Evolutionary conservation across 1,140 invertebrate species (phyloP).

Genomic region (Aricia agestis): DNA sequence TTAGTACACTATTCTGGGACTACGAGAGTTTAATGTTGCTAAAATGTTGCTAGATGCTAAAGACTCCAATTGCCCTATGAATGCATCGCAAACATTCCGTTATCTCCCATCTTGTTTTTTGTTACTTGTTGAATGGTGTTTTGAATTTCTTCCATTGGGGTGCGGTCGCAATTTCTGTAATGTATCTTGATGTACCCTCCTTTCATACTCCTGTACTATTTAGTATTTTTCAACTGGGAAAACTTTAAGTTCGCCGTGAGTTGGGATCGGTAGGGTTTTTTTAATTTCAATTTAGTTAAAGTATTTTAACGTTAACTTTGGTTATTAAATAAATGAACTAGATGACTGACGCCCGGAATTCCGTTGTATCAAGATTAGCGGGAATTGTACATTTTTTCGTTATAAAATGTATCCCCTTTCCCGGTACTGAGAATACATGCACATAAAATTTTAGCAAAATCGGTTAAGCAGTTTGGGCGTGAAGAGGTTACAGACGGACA

Average conservation of each 20-base stretch:
- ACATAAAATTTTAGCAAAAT: too few species aligned
- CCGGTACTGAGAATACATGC: too few species aligned
- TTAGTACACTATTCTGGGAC: background rate
- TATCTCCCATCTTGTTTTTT: background rate
- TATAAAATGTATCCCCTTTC: too few species aligned
- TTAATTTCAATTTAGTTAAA: too few species aligned
- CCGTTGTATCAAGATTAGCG: too few species aligned
- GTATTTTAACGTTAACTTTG: too few species aligned
- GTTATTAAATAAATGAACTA: too few species aligned
- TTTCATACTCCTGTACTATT: background rate
- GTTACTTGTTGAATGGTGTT: background rate
- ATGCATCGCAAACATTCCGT: background rate
- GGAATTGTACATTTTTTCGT: too few species aligned
- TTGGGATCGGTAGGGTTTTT: too few species aligned
- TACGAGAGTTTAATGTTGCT: background rate
- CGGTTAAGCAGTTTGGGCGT: too few species aligned
- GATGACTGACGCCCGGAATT: too few species aligned
- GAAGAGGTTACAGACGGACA: too few species aligned
- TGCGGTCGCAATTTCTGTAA: constrained; percentile 2
- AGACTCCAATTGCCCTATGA: background rate
- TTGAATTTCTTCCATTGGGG: background rate
- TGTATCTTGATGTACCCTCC: background rate
- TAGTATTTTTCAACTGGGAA: background rate
- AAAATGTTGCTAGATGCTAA: background rate
- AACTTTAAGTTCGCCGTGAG: background rate